Evolutionary conservation across 2,797 vertebrate species (phyloP).

Genomic region (Nannoperca australis): DNA sequence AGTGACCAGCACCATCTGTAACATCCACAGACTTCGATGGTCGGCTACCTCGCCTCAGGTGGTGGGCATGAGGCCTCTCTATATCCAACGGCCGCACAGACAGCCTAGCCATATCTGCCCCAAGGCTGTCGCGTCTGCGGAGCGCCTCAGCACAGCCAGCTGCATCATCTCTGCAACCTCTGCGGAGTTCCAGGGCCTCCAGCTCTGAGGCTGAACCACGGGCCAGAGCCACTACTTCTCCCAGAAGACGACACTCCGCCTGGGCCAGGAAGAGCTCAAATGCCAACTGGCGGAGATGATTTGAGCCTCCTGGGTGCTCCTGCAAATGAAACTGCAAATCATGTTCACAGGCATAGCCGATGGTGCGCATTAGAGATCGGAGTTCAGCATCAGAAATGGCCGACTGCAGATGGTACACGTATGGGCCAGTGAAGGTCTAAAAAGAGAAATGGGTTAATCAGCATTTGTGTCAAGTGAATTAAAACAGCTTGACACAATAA

Average conservation of each 20-base stretch:
- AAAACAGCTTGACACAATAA: conserved; percentile 3
- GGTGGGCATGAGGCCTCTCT: conserved; percentile 91
- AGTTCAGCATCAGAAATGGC: conserved; percentile 92
- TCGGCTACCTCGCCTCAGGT: conserved; percentile 93
- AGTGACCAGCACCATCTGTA: conserved; percentile 93
- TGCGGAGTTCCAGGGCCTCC: conserved; percentile 91
- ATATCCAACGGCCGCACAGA: conserved; percentile 91
- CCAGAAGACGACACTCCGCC: conserved; percentile 94
- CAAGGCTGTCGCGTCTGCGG: conserved; percentile 88
- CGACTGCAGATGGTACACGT: conserved; percentile 96
- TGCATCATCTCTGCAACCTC: conserved; percentile 89
- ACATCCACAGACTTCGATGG: conserved; percentile 96
- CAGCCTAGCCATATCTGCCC: conserved; percentile 87
- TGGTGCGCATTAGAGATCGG: conserved; percentile 90
- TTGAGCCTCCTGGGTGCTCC: conserved; percentile 78
- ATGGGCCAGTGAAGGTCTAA: conserved; percentile 97
- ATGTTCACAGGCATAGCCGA: conserved; percentile 94
- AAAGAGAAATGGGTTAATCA: conserved; percentile 44
- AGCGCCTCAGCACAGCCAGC: conserved; percentile 92
- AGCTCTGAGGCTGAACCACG: conserved; percentile 92
- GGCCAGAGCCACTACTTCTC: conserved; percentile 93
- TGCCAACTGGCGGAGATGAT: conserved; percentile 87
- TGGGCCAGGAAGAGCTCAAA: conserved; percentile 97
- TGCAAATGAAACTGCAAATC: conserved; percentile 85
- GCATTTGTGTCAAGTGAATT: conserved; percentile 15